These are phyloP conservation scores for Platyrinchus mystaceus DNA, from an alignment of 2,797 vertebrate species.

Conservation along the genomic window DNA sequence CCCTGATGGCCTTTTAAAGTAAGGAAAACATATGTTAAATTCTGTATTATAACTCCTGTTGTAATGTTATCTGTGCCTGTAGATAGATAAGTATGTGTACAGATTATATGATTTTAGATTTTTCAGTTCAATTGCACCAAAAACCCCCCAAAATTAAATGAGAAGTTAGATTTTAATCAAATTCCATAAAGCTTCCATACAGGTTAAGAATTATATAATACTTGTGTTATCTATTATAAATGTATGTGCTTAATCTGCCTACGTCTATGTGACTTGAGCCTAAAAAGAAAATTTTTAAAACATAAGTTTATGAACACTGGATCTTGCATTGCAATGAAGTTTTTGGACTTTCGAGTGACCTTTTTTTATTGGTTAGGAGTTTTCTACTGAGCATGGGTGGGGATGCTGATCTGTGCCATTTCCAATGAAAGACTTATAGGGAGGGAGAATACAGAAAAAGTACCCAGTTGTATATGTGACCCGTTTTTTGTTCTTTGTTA, in stretches of 20 bases:
- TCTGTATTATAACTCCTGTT: neutral
- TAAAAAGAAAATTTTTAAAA: neutral
- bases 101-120: neutral
- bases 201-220: neutral
- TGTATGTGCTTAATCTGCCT: neutral
- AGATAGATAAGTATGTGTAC: neutral
- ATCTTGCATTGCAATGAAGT: neutral
- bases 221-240: neutral
- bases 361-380: neutral
- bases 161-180: neutral
- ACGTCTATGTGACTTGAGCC: neutral
- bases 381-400: neutral
- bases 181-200: neutral
- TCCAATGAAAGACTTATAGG: neutral
- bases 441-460: neutral
- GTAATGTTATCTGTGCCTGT: neutral
- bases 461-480: neutral
- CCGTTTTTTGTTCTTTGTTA: neutral
- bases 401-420: slow-evolving; percentile 4
- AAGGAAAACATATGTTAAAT: neutral
- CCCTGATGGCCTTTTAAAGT: neutral
- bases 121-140: neutral
- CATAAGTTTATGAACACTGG: neutral
- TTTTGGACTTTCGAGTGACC: neutral
- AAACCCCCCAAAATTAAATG: neutral